Base-by-base conservation (phyloP, 2,797 vertebrate genomes). In the Sciurus carolinensis region DNA sequence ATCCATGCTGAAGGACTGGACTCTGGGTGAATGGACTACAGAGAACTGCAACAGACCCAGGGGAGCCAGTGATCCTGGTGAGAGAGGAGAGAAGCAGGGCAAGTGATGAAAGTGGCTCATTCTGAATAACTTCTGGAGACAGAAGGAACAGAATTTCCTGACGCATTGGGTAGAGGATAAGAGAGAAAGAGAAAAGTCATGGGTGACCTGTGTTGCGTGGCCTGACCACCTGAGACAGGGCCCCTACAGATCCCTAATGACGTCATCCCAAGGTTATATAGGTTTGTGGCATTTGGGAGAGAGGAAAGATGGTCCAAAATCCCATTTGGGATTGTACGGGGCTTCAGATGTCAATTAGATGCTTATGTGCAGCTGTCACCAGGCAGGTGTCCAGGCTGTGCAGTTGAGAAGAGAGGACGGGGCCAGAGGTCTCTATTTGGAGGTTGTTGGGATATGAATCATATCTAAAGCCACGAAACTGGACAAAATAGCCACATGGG, bases 141-240 rank as follows among this genome's bases (percentile, higher is more conserved):
- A 73, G 24, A 90, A 69, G 39, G 44, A 91, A 30, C 2, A 77
- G 66, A 54, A 77, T 90, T 81, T 93, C 52, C 67, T 82, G 64
- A 80, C 7, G n/a, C 50, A 39, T 5, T 75, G 17, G 42, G 30
- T 86, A 22, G 13, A 80, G 12, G 50, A 17, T 47, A 18, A 42
- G 44, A 47, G 67, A 91, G 36, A 87, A 91, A 69, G 82, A 90
- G 44, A 76, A 86, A 87, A 79, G 18, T 36, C 57, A 87, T 5
- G 20, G 24, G 54, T 86, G 71, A 95, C 24, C 80, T 44, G 44
- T 28, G 11, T 62, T 62, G 10, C 77, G 66, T 92, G 30, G n/a
- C 52, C 28, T 11, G 24, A 26, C 90, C 28, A 90, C 4, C 67
- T 28, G 62, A 93, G 36, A 54, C 11, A 73, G 20, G 18, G 17